Conservation (phyloP, 2,113 vertebrate species). For the Archocentrus centrarchus region DNA sequence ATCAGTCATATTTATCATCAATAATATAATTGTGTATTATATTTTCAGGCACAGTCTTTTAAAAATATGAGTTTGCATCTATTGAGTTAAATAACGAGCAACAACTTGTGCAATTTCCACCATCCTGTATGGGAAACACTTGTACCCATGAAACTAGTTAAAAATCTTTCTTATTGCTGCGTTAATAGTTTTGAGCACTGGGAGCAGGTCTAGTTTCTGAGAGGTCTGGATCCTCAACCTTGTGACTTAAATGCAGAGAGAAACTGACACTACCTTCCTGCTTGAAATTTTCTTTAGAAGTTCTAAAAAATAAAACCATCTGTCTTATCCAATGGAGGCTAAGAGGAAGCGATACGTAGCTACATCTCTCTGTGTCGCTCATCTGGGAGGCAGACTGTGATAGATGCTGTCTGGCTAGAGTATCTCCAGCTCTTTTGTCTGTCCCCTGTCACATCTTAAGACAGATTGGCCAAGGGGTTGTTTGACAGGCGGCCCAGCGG, state of each 20-base stretch:
- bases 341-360: not conserved
- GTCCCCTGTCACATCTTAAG: constrained; percentile 67
- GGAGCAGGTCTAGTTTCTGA: not conserved
- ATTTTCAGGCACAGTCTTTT: no score
- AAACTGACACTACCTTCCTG: not conserved
- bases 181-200: not conserved
- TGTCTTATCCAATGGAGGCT: not conserved
- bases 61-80: no score
- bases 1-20: rapidly evolving
- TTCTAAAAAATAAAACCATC: not conserved
- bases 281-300: not conserved
- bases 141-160: not conserved
- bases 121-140: not conserved
- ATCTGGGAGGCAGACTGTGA: constrained; percentile 72
- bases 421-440: constrained; percentile 76
- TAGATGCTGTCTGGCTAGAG: constrained; percentile 73
- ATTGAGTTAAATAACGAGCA: no score
- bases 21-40: rapidly evolving
- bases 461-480: constrained; percentile 66
- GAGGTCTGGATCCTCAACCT: rapidly evolving
- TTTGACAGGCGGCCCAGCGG: constrained; percentile 69
- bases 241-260: not conserved
- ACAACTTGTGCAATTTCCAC: not conserved
- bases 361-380: constrained; percentile 15
- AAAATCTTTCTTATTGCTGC: not conserved